phyloP scores from a whole-genome alignment of 2,113 vertebrate genomes.

The Tor tambroides region DNA sequence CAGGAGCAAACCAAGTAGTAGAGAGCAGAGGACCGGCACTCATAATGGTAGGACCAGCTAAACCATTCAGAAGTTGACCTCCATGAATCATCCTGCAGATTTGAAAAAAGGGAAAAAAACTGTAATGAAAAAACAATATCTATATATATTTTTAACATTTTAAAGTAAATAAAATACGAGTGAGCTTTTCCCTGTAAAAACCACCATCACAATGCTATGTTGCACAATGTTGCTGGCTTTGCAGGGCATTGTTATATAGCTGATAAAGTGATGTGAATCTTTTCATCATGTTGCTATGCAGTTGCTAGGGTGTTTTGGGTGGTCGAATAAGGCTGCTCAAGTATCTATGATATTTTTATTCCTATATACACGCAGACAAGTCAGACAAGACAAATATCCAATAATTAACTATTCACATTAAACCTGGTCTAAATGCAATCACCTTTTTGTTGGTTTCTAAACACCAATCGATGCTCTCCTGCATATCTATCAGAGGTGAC shows the following conservation, averaged over 20 bases:
- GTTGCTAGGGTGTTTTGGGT: neutral
- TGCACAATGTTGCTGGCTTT: neutral
- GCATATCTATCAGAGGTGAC: conserved; percentile 6
- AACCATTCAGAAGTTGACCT: conserved; percentile 91
- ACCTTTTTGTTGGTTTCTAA: neutral
- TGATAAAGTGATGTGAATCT: neutral
- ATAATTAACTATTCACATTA: neutral
- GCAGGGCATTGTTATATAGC: neutral
- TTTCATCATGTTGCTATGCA: neutral
- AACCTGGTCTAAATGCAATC: neutral
- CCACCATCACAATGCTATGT: neutral
- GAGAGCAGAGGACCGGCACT: conserved; percentile 93
- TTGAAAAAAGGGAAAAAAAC: conserved; percentile 15
- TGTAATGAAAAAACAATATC: neutral
- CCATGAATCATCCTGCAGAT: conserved; percentile 88
- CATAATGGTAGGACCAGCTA: conserved; percentile 93
- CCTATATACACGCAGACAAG: neutral
- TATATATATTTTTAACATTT: neutral
- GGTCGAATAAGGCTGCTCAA: neutral
- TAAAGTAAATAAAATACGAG: neutral
- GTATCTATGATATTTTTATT: neutral
- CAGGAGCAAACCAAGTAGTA: conserved; percentile 94
- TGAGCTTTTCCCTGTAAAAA: neutral
- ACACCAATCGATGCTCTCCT: neutral
- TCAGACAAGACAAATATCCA: neutral